Conservation (phyloP, 2,888 invertebrate species). For the Protodeltote pygarga region DNA sequence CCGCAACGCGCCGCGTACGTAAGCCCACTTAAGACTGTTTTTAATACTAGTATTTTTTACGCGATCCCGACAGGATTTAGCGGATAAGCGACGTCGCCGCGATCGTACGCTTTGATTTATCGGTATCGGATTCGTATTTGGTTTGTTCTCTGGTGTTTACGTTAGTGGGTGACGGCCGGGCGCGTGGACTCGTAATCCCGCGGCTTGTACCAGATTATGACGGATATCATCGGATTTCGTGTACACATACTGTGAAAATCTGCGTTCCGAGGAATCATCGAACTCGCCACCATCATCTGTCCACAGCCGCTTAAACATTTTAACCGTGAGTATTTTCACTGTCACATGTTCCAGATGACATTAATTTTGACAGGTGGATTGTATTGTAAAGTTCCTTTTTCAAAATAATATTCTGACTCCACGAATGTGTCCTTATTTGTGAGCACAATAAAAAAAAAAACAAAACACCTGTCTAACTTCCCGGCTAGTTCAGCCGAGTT, state of each 20-base stretch:
- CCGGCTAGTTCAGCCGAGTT: constrained; percentile 6
- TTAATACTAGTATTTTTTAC: constrained; percentile 90
- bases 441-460: background rate
- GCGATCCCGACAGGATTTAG: constrained; percentile 87
- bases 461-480: background rate
- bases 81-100: constrained; percentile 84
- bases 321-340: constrained; percentile 66
- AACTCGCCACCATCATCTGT: constrained; percentile 46
- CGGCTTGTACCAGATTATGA: constrained; percentile 84
- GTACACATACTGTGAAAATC: constrained; percentile 73
- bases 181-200: constrained; percentile 81
- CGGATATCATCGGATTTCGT: constrained; percentile 82
- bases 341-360: constrained; percentile 27
- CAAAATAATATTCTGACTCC: constrained; percentile 4
- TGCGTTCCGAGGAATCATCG: constrained; percentile 63
- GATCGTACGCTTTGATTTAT: constrained; percentile 86
- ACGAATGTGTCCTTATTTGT: background rate
- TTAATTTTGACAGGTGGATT: constrained; percentile 22
- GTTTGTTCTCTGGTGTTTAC: constrained; percentile 84
- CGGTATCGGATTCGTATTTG: constrained; percentile 81
- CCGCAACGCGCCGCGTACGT: constrained; percentile 88
- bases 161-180: constrained; percentile 83
- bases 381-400: constrained; percentile 3
- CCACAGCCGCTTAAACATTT: constrained; percentile 49
- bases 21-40: constrained; percentile 91